These are phyloP conservation scores for Diadophis punctatus DNA, from an alignment of 2,113 vertebrate species.

Conservation along the genomic window DNA sequence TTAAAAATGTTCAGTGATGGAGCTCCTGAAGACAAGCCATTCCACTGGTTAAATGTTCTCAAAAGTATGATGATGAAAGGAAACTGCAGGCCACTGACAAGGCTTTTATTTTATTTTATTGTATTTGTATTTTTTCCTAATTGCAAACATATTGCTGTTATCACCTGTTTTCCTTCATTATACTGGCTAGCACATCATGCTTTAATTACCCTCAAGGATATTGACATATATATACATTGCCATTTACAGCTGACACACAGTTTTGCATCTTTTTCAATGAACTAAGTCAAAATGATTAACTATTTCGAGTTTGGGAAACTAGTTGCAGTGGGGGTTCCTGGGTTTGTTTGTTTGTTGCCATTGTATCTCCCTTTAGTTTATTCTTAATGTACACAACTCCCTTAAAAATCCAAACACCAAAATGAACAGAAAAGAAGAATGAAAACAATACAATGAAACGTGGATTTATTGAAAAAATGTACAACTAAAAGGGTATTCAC, in stretches of 20 bases:
- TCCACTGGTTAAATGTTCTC: neutral
- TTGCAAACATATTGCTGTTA: neutral
- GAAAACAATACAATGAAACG: neutral
- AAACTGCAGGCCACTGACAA: neutral
- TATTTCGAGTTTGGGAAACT: neutral
- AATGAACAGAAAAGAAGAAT: neutral
- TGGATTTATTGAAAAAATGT: neutral
- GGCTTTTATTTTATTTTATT: neutral
- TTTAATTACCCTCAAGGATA: neutral
- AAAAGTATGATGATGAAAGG: neutral
- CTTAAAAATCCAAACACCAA: neutral
- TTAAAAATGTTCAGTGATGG: neutral
- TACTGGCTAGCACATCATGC: neutral
- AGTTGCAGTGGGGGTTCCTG: neutral
- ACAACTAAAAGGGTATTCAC: neutral
- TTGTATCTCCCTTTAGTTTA: neutral
- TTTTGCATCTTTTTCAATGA: neutral
- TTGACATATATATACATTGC: neutral
- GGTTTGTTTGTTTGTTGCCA: neutral
- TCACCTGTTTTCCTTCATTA: neutral
- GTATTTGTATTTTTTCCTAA: neutral
- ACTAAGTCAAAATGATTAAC: neutral
- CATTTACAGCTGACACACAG: neutral
- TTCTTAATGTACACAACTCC: neutral
- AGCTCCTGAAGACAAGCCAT: neutral